Evolutionary conservation across 2,888 invertebrate genomes (phyloP).

Genomic region (Ommatoiulus sabulosus): DNA sequence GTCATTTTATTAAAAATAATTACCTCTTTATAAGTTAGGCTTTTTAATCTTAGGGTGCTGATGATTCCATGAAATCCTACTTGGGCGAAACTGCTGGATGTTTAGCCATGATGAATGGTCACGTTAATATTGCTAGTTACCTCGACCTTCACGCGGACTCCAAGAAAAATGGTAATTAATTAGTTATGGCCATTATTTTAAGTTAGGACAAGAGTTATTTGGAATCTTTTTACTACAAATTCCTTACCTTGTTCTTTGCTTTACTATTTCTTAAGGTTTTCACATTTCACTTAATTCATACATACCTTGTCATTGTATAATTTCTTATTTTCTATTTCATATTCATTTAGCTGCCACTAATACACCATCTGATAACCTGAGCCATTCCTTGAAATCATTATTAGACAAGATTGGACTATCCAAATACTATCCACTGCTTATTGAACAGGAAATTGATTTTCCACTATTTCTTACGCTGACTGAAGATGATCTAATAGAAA

Average conservation of each 20-base stretch:
- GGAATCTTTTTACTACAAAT: background rate
- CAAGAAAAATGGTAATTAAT: background rate
- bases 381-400: conserved; percentile 2
- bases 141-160: background rate
- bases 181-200: background rate
- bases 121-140: conserved; percentile 4
- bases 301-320: too few species aligned
- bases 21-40: too few species aligned
- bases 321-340: background rate
- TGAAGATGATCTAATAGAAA: conserved; percentile 23
- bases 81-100: conserved; percentile 38
- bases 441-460: conserved; percentile 42
- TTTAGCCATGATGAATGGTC: conserved; percentile 18
- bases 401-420: conserved; percentile 33
- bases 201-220: background rate
- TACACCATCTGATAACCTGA: background rate
- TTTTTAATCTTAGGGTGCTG: background rate
- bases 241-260: background rate
- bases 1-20: too few species aligned
- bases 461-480: conserved; percentile 32
- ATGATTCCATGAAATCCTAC: conserved; percentile 13
- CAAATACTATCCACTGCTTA: conserved; percentile 35
- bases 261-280: background rate
- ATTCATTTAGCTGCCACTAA: background rate
- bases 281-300: background rate